Percentiles rank a stretch among this genome's conserved stretches.
These are phyloP conservation scores for Dendrolimus punctatus DNA, from an alignment of 1,140 invertebrate genomes.

Conservation along the genomic window DNA sequence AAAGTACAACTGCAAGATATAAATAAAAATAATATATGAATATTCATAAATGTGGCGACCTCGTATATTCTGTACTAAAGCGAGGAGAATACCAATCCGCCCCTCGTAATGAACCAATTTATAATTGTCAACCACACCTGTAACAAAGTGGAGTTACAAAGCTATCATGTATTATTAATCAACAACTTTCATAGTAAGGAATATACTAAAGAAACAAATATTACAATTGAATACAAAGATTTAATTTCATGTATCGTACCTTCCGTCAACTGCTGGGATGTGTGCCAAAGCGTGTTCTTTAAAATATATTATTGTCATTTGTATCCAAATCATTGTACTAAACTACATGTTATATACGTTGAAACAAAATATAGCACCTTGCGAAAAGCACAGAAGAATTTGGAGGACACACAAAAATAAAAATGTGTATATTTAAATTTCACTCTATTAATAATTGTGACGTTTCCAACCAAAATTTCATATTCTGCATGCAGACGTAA, in stretches of 20 bases:
- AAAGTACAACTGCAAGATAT: too few relatives aligned
- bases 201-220: conserved; percentile 19
- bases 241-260: conserved; percentile 30
- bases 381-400: conserved; percentile 17
- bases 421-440: conserved; percentile 12
- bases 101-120: too few relatives aligned
- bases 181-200: conserved; percentile 5
- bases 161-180: conserved; percentile 1
- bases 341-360: conserved; percentile 12
- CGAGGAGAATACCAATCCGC: too few relatives aligned
- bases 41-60: too few relatives aligned
- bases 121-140: background rate
- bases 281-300: conserved; percentile 27
- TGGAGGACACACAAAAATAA: conserved; percentile 15
- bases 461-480: background rate
- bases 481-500: too few relatives aligned
- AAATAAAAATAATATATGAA: too few relatives aligned
- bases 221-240: conserved; percentile 33
- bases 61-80: too few relatives aligned
- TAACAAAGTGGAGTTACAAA: conserved; percentile 1
- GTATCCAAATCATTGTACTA: conserved; percentile 17
- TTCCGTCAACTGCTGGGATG: conserved; percentile 44
- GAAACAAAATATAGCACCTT: conserved; percentile 15
- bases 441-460: conserved; percentile 11
- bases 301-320: conserved; percentile 34